phyloP scores from a whole-genome alignment of 2,888 invertebrate genomes.

The Cremastinae sp. region DNA sequence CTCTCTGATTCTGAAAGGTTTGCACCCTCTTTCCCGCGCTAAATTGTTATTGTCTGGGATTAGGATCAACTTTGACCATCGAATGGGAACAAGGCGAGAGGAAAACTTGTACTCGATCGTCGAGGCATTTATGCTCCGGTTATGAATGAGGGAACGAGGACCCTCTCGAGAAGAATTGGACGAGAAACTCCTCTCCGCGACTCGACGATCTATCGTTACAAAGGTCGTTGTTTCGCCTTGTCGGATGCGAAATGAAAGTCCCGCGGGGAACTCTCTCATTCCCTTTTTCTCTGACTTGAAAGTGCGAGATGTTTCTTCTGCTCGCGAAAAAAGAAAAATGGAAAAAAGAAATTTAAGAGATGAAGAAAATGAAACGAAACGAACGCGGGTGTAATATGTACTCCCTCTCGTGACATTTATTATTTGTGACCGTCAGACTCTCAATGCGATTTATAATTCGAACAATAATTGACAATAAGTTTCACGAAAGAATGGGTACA shows the following conservation, averaged over 20 bases:
- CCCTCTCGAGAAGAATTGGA: neutral
- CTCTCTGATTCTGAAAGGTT: conserved; percentile 14
- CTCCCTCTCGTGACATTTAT: too few relatives aligned
- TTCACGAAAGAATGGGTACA: conserved; percentile 7
- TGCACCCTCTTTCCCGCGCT: conserved; percentile 62
- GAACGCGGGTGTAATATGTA: conserved; percentile 16
- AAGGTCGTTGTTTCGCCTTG: conserved; percentile 34
- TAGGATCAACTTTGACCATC: neutral
- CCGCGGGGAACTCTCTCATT: conserved; percentile 33
- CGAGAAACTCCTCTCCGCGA: conserved; percentile 24
- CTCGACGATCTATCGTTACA: conserved; percentile 36
- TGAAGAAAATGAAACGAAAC: conserved; percentile 26
- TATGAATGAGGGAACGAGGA: neutral
- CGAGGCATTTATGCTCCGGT: neutral
- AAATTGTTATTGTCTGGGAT: conserved; percentile 71
- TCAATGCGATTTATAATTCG: conserved; percentile 41
- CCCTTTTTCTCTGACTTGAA: conserved; percentile 15
- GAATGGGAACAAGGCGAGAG: neutral
- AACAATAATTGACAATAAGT: conserved; percentile 51
- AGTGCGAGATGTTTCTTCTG: neutral
- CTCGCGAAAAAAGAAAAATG: neutral
- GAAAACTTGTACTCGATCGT: neutral
- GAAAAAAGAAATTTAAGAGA: conserved; percentile 8
- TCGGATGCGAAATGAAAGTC: conserved; percentile 54
- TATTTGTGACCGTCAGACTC: too few relatives aligned